phyloP scores from a whole-genome alignment of 2,113 vertebrate genomes.

The Gymnobelideus leadbeateri region DNA sequence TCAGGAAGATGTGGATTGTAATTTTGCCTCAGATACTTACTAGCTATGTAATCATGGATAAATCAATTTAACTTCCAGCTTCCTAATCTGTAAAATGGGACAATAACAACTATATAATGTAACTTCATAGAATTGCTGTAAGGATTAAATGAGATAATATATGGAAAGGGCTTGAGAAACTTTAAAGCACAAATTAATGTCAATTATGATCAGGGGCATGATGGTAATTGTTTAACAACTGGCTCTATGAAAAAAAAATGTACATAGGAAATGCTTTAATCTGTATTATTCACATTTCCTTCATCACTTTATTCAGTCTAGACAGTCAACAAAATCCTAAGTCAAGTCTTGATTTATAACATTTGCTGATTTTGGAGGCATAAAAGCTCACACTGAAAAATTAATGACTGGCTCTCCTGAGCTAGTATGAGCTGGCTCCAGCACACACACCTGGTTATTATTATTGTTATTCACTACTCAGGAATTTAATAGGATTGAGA shows the following conservation, averaged over 20 bases:
- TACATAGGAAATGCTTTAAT: not conserved
- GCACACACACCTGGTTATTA: not conserved
- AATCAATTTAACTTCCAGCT: not conserved
- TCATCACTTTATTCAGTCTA: not conserved
- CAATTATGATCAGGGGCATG: not conserved
- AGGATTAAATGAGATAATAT: not conserved
- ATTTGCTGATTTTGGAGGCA: not conserved
- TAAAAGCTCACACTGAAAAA: not conserved
- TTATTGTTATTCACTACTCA: not conserved
- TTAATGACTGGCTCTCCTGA: not conserved
- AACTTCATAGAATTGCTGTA: not conserved
- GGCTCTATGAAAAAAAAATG: not conserved
- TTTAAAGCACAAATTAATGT: not conserved
- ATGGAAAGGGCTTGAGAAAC: not conserved
- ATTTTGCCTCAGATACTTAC: not conserved
- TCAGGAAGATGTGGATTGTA: not conserved
- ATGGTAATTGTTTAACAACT: not conserved
- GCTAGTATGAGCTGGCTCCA: not conserved
- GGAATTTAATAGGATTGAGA: not conserved
- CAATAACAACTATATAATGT: not conserved
- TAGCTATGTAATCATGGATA: not conserved
- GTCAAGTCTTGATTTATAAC: not conserved
- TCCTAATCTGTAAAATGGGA: not conserved
- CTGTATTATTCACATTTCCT: not conserved
- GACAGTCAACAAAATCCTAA: not conserved